Evolutionary conservation across 30 jellyfish, hydroid and myxozoan species (phyloP), one percentile per base, ranked within the genome.

Genomic region (Pseudorhiza aurosa): DNA sequence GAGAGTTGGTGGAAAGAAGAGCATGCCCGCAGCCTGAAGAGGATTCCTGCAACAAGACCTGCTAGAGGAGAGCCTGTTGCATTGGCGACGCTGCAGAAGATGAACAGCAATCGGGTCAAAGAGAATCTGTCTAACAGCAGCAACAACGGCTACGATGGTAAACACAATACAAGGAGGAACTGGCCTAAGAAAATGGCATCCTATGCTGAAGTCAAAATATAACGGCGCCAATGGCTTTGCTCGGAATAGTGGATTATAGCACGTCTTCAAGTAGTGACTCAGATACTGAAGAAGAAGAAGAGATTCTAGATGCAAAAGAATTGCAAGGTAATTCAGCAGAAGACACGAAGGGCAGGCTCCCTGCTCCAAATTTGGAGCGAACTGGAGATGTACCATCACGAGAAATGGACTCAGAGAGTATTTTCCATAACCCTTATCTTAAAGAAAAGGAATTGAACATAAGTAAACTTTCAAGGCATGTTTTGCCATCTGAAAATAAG

Each of bases 401-500:
- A 27, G 10, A 1, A n/a, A n/a, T n/a, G n/a, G 73, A 24, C 17
- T 27, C 86, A 22, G 65, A 39, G 29, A 82, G 94, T 68, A 55
- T 82, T 8, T 82, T 67, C 45, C 60, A 46, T 27, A 82, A 82
- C 37, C 86, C 87, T 2, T 82, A 46, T 43, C 65, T 25, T n/a
- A 68, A 40, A 56, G 87, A 69, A 40, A n/a, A 58, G 30, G 72
- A 82, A 29, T 39, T 29, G 7, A 71, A 59, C 45, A 58, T 82
- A 26, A 21, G 12, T 68, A 33, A 47, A 0, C 77, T 82, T 58
- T 69, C 86, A 8, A 82, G 56, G 81, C 94, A 82, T 59, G 87
- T 82, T 8, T 18, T 30, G 29, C 58, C 69, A 60, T 31, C 85
- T 4, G 94, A 68, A 19, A 53, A 69, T 27, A 57, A 36, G 43